Evolutionary conservation across 2,113 vertebrate genomes (phyloP), one percentile per base, ranked within the genome.

Genomic region (Lutjanus erythropterus): DNA sequence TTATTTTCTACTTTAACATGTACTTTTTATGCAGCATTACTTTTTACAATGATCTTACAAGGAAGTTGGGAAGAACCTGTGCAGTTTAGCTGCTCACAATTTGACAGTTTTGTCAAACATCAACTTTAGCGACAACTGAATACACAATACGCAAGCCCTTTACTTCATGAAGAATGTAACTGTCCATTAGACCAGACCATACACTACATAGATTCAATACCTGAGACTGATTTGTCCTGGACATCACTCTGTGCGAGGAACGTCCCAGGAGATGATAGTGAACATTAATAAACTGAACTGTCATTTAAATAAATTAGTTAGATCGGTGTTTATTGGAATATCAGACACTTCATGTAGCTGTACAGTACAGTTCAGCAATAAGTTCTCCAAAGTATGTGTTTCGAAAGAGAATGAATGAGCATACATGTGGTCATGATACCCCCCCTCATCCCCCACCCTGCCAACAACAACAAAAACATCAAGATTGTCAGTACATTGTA

Each of bases 321-420:
- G 42, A 59, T 77, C 25, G 15, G 18, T 71, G 46, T 81, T 86
- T 85, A 85, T 85, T 85, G 19, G n/a, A 69, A 59, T 65, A 21
- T 46, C 66, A 75, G 39, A 80, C 35, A 55, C 31, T 77, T 71
- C 15, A 47, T 31, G 5, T 53, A 33, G 25, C 41, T 62, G 29
- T 72, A 47, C 72, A 61, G 29, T 53, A 64, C 29, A 65, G 31
- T 71, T 39, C 16, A 44, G 44, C 4, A 21, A 27, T 33, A 55
- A 16, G 29, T 44, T 35, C 23, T n/a, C n/a, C 33, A 71, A 46
- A 56, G 31, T 18, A 49, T 49, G 31, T 39, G 23, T 31, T 39
- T 52, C 10, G 52, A 39, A 62, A 49, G 18, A 52, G 6, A 41
- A 50, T 25, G 27, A 18, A 47, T 35, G 41, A 46, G 35, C 21